Conservation (phyloP, 1,140 invertebrate genomes). For the Condylostylus longicornis region DNA sequence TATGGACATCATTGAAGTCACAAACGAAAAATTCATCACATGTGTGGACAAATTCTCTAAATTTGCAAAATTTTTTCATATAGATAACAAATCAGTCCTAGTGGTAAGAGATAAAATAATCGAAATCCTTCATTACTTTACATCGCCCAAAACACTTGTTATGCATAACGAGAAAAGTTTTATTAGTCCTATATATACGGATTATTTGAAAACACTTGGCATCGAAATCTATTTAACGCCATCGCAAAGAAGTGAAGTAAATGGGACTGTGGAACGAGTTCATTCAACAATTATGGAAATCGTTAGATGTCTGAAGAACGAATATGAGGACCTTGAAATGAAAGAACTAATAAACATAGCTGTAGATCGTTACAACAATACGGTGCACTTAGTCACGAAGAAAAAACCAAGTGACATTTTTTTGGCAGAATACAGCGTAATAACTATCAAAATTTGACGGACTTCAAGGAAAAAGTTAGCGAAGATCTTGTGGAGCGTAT, state of each 20-base stretch:
- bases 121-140: too few species aligned
- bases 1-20: conserved; percentile 3
- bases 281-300: conserved; percentile 8
- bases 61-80: conserved; percentile 7
- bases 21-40: conserved; percentile 3
- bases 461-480: too few species aligned
- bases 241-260: conserved; percentile 3
- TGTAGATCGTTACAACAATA: conserved; percentile 4
- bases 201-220: not conserved
- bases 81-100: conserved; percentile 2
- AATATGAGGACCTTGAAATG: conserved; percentile 1
- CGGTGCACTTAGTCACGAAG: too few species aligned
- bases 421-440: too few species aligned
- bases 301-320: not conserved
- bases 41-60: conserved; percentile 8
- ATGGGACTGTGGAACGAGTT: conserved; percentile 4
- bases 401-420: too few species aligned
- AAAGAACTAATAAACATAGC: conserved; percentile 2
- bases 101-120: conserved; percentile 2
- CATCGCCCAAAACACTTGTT: not conserved
- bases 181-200: conserved; percentile 1
- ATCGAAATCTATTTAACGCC: conserved; percentile 3
- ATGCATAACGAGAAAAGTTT: conserved; percentile 4
- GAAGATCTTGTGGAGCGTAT: too few species aligned
- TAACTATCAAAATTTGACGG: too few species aligned